These are phyloP conservation scores for Anolis carolinensis DNA, from an alignment of 2,113 vertebrate species.

Conservation along the genomic window DNA sequence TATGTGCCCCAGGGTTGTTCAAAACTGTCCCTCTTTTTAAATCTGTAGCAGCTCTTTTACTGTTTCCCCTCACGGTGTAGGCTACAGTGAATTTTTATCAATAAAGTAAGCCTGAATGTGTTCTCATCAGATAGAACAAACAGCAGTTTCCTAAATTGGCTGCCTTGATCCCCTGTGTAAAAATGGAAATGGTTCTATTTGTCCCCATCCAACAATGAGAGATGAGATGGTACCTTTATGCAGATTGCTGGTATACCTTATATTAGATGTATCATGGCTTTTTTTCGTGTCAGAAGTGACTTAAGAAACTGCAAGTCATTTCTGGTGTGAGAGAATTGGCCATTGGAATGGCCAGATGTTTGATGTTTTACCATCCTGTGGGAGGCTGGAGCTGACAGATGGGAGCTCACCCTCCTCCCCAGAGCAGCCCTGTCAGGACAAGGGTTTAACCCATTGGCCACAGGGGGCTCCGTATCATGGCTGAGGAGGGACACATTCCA, in stretches of 20 bases:
- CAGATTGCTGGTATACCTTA: background rate
- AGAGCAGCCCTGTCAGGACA: too few species aligned
- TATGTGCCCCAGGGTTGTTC: background rate
- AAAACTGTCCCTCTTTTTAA: background rate
- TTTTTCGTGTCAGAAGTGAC: too few species aligned
- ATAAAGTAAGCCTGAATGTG: background rate
- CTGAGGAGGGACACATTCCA: background rate
- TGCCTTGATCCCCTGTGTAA: background rate
- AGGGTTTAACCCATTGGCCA: too few species aligned
- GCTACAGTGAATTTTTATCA: background rate
- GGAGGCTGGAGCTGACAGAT: too few species aligned
- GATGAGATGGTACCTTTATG: background rate
- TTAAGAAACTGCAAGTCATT: too few species aligned
- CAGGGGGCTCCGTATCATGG: too few species aligned
- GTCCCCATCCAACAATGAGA: background rate
- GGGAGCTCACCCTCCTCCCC: too few species aligned
- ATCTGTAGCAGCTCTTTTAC: background rate
- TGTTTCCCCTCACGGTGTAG: background rate
- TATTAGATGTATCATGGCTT: background rate
- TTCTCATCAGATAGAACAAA: background rate
- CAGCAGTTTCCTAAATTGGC: background rate
- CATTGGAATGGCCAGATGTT: too few species aligned
- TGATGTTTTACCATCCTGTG: too few species aligned
- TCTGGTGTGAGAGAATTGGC: too few species aligned
- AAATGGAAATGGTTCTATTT: background rate